Percentiles rank a stretch among this genome's conserved stretches.
phyloP scores from a whole-genome alignment of 2,888 invertebrate species.

The Leucoma salicis region DNA sequence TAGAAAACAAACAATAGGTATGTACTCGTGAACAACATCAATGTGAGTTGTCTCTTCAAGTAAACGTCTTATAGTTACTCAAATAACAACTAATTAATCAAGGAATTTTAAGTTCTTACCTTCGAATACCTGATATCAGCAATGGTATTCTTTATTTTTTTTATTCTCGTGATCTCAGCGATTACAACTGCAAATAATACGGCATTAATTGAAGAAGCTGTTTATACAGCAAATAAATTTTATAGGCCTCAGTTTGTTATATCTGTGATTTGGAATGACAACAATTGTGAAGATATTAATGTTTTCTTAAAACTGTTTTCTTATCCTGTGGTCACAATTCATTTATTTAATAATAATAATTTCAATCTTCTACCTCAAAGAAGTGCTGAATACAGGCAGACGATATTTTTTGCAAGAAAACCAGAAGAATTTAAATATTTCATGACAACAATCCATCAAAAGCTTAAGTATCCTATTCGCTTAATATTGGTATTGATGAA shows the following conservation, averaged over 20 bases:
- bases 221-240: constrained; percentile 37
- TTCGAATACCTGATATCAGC: too few relatives aligned
- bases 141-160: background rate
- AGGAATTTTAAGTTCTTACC: too few relatives aligned
- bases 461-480: constrained; percentile 35
- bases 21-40: too few relatives aligned
- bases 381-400: constrained; percentile 39
- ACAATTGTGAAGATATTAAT: constrained; percentile 26
- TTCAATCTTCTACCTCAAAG: constrained; percentile 21
- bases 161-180: constrained; percentile 2
- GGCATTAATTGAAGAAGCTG: constrained; percentile 34
- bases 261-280: constrained; percentile 41
- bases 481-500: constrained; percentile 43
- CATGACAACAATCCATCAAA: constrained; percentile 32
- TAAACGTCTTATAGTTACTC: too few relatives aligned
- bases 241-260: constrained; percentile 37
- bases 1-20: too few relatives aligned
- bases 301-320: constrained; percentile 37
- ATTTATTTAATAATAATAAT: constrained; percentile 20
- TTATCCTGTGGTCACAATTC: constrained; percentile 36
- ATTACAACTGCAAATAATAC: constrained; percentile 2
- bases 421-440: constrained; percentile 40
- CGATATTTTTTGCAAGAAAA: constrained; percentile 42
- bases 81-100: too few relatives aligned
- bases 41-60: too few relatives aligned